Evolutionary conservation across 2,888 invertebrate genomes (phyloP).

Genomic region (Acholoe squamosa): DNA sequence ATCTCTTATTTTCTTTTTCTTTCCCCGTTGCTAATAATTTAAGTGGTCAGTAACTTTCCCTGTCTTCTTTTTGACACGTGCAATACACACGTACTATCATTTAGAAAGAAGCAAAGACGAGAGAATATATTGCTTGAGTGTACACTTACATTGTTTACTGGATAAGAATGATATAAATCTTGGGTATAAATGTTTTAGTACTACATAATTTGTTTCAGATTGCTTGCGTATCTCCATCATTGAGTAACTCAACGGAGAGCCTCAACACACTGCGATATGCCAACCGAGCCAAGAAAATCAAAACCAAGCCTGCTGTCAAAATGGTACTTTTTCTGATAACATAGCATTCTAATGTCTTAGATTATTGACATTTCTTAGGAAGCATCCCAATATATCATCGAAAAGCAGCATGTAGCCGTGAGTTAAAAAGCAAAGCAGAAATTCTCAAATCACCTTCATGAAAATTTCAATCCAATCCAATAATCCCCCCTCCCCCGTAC

Average conservation of each 20-base stretch:
- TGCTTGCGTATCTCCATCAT: slow-evolving; percentile 95
- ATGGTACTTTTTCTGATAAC: slow-evolving; percentile 88
- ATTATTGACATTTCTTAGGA: no score
- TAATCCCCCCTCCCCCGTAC: no score
- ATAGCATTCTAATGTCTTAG: no score
- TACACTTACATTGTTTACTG: no score
- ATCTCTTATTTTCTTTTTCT: no score
- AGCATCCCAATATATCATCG: neutral
- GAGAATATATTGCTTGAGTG: no score
- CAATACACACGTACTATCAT: no score
- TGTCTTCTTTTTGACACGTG: no score
- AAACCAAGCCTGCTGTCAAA: slow-evolving; percentile 95
- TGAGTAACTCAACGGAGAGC: slow-evolving; percentile 93
- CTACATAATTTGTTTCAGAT: slow-evolving; percentile 87
- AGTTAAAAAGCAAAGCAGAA: neutral
- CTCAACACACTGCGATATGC: slow-evolving; percentile 96
- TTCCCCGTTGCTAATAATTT: no score
- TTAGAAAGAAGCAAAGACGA: no score
- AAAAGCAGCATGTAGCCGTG: neutral
- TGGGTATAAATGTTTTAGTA: neutral
- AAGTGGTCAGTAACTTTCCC: no score
- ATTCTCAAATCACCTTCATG: neutral
- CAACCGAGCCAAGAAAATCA: slow-evolving; percentile 94
- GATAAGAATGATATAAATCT: neutral
- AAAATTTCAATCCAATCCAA: no score